Evolutionary conservation across 2,113 vertebrate genomes (phyloP).

Genomic region (Ictalurus furcatus): DNA sequence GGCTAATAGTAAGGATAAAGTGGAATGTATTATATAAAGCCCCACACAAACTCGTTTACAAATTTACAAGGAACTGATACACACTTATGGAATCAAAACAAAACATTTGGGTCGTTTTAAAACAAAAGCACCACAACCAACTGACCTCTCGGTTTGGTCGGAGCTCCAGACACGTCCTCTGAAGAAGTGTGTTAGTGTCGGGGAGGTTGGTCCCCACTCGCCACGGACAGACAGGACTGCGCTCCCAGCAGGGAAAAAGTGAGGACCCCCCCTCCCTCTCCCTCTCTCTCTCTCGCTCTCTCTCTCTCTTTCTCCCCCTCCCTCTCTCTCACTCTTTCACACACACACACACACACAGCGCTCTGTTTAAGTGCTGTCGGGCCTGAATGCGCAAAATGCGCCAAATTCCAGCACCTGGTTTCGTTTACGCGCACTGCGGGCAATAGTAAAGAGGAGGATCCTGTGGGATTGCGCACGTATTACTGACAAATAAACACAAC

Average conservation of each 20-base stretch:
- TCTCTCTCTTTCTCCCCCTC: not conserved
- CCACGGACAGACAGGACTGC: not conserved
- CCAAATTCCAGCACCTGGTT: slow-evolving; percentile 21
- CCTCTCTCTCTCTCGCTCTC: not conserved
- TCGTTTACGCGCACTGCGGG: not conserved
- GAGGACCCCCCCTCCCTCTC: not conserved
- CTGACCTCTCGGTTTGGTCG: slow-evolving; percentile 5
- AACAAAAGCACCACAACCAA: not conserved
- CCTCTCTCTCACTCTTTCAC: not conserved
- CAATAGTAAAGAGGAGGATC: slow-evolving; percentile 3
- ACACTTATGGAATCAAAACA: not conserved
- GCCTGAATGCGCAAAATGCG: not conserved
- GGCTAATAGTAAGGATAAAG: not conserved
- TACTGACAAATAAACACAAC: not conserved
- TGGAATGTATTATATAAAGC: not conserved
- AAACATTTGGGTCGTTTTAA: not conserved
- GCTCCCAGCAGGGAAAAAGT: slow-evolving; percentile 13
- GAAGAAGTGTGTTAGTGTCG: not conserved
- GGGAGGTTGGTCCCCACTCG: not conserved
- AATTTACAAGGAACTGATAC: not conserved
- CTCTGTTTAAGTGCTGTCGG: not conserved
- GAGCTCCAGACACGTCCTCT: slow-evolving; percentile 8
- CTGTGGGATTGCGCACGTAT: not conserved
- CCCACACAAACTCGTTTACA: not conserved
- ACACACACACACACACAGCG: not conserved